Evolutionary conservation across 1,140 invertebrate genomes (phyloP), one percentile per base, ranked within the genome.

Genomic region (Leucophenga varia): DNA sequence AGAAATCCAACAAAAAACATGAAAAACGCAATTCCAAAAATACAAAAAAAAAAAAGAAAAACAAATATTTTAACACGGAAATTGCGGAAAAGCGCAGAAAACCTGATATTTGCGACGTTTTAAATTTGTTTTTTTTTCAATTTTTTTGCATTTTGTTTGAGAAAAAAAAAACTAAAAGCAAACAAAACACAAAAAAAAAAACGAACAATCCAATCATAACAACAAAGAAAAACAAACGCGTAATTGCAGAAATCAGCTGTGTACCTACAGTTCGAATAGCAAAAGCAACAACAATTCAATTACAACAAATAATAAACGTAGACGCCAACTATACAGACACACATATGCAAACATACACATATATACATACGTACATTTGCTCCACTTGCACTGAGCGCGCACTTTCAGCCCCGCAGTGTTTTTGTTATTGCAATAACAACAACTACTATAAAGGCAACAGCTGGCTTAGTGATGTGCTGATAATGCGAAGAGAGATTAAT

Each of bases 171-270:
- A 49, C 35, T 46, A 52, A 51, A 54, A 49, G 36, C 43, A 48
- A 43, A 45, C 25, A 49, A 51, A 43, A 61, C 13, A 31, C 14
- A 25, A 39, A n/a, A 30, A 44, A 32, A n/a, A 42, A 43, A 16
- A 35, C 25, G 16, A 18, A 44, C 13, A 36, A 17, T 20, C 17
- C n/a, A 16, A 34, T 34, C 47, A 45, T 39, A 57, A 53, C 50
- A 69, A 56, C 55, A 61, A 59, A 61, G 61, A 58, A 67, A 70
- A 65, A 67, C 57, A 59, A 61, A 67, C 55, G 64, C 68, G 61
- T 68, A 71, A 64, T 67, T 64, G 68, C 68, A 69, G 69, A 72
- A 72, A 72, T 72, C 69, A 72, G 69, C 69, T 72, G 69, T 72
- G 64, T 72, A 72, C 61, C 64, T 57, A 68, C 61, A 59, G 57